Conservation (phyloP, 2,113 vertebrate genomes). For the Anser cygnoides region DNA sequence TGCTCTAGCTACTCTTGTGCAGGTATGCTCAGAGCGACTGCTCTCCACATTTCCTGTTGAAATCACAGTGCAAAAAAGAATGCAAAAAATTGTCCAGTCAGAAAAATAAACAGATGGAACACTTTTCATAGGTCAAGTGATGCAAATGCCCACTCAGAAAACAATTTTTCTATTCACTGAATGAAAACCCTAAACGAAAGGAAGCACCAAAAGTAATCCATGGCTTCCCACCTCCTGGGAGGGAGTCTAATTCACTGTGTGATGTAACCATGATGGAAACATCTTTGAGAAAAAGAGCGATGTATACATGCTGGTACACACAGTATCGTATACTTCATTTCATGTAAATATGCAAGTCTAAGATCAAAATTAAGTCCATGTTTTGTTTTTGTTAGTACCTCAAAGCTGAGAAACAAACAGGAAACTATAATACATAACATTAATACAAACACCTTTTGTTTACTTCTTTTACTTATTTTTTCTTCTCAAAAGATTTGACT, state of each 20-base stretch:
- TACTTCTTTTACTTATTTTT: background rate
- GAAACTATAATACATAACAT: background rate
- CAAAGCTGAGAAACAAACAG: background rate
- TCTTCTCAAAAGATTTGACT: background rate
- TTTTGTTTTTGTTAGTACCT: background rate
- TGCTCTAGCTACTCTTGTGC: background rate
- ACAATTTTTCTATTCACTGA: background rate
- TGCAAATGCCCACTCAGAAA: background rate
- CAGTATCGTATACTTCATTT: background rate
- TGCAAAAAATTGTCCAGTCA: background rate
- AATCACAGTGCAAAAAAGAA: background rate
- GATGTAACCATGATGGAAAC: background rate
- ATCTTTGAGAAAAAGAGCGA: background rate
- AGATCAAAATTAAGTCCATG: background rate
- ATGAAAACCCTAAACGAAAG: background rate
- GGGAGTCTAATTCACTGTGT: background rate
- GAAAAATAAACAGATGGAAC: background rate
- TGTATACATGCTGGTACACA: background rate
- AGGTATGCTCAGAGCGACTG: background rate
- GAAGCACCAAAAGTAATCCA: background rate
- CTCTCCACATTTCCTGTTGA: background rate
- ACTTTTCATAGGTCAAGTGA: background rate
- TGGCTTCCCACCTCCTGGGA: background rate
- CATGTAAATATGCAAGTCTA: background rate
- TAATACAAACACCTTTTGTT: background rate